These are phyloP conservation scores for Sturnus vulgaris DNA, from an alignment of 2,113 vertebrate species.

Conservation along the genomic window DNA sequence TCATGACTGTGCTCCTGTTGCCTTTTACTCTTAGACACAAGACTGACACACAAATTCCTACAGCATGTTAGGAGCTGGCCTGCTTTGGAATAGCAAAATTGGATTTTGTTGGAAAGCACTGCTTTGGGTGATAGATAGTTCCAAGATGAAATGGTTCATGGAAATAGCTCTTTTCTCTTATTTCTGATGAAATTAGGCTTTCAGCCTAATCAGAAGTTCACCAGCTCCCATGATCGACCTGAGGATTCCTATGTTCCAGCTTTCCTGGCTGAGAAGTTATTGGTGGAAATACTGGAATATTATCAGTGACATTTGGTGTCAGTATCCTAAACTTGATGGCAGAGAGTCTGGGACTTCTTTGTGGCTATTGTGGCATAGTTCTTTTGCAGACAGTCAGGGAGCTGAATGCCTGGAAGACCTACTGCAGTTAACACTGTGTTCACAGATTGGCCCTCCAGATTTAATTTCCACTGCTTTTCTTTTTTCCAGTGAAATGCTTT, in stretches of 20 bases:
- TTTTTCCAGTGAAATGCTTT: background rate
- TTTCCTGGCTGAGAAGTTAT: background rate
- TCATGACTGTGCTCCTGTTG: background rate
- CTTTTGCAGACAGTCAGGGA: background rate
- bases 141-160: background rate
- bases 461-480: background rate
- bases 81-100: background rate
- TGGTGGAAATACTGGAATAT: background rate
- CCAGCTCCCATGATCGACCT: fast-evolving
- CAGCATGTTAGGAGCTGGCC: background rate
- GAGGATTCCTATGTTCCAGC: background rate
- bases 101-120: background rate
- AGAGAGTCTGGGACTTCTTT: background rate
- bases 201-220: background rate
- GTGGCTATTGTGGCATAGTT: background rate
- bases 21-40: background rate
- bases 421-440: background rate
- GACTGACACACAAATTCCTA: background rate
- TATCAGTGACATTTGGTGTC: background rate
- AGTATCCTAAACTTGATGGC: background rate
- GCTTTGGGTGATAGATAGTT: background rate
- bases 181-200: background rate
- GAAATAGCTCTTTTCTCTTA: background rate
- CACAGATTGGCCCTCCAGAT: background rate
- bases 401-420: background rate